These are phyloP conservation scores for Metacarcinus magister DNA, from an alignment of 2,888 invertebrate genomes.

Conservation along the genomic window DNA sequence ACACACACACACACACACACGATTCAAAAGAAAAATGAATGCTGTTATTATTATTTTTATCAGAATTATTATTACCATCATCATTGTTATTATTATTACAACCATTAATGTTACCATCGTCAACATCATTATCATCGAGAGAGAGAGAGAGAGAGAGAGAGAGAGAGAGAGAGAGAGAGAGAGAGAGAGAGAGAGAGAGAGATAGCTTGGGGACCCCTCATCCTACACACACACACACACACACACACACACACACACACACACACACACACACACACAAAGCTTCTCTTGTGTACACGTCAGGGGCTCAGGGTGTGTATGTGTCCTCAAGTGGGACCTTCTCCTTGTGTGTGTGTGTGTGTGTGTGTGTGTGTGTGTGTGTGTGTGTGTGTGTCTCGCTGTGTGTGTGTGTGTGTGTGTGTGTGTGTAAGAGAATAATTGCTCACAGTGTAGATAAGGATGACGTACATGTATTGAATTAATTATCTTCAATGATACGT, in stretches of 20 bases:
- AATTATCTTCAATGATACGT: neutral
- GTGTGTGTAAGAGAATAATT: neutral
- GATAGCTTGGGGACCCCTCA: neutral
- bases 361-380: constrained; percentile 6
- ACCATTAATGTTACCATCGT: neutral
- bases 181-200: neutral
- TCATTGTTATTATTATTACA: neutral
- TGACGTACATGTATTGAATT: neutral
- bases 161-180: neutral
- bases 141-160: too few relatives aligned
- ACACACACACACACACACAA: constrained; percentile 45
- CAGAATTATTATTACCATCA: neutral
- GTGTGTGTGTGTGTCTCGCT: neutral
- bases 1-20: neutral
- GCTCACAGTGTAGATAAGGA: neutral
- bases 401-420: neutral
- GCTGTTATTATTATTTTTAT: neutral
- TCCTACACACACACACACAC: neutral
- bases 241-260: constrained; percentile 27
- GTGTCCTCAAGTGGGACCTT: constrained; percentile 45
- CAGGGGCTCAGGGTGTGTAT: constrained; percentile 35
- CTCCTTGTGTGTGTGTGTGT: constrained; percentile 6
- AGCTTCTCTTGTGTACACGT: constrained; percentile 45
- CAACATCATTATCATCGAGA: too few relatives aligned
- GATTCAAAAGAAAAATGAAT: neutral